phyloP scores from a whole-genome alignment of 2,797 vertebrate genomes.

The Euthynnus affinis region DNA sequence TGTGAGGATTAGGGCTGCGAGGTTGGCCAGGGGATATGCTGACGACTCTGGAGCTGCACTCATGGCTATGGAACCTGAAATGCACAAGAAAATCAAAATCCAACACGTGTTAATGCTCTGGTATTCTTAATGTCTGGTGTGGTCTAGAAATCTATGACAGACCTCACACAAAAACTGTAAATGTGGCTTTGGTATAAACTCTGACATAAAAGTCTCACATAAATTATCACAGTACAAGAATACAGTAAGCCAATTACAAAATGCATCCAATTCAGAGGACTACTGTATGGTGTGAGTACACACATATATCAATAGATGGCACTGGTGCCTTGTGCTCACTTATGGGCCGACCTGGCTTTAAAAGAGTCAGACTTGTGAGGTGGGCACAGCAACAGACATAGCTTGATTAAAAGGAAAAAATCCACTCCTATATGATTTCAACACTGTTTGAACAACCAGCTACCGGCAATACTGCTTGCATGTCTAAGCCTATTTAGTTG shows the following conservation, averaged over 20 bases:
- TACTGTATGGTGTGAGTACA: slow-evolving; percentile 26
- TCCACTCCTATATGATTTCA: slow-evolving; percentile 8
- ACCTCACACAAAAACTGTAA: background rate
- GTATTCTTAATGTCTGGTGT: background rate
- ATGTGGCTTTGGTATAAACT: background rate
- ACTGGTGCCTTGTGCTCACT: slow-evolving; percentile 48
- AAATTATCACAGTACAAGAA: background rate
- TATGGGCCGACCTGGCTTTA: background rate
- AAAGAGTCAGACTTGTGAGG: slow-evolving; percentile 5
- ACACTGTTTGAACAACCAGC: slow-evolving; percentile 18
- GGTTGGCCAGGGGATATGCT: slow-evolving; percentile 85
- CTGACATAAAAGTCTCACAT: background rate
- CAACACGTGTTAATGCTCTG: background rate
- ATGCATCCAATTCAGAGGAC: background rate
- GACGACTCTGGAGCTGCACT: slow-evolving; percentile 87
- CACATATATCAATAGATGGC: slow-evolving; percentile 67
- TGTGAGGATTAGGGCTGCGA: slow-evolving; percentile 91
- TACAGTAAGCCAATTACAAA: background rate
- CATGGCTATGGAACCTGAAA: slow-evolving; percentile 87
- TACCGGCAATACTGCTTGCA: slow-evolving; percentile 30
- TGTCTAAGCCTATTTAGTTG: slow-evolving; percentile 34
- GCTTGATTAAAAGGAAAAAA: slow-evolving; percentile 30
- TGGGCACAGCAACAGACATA: slow-evolving; percentile 8
- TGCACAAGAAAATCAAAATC: slow-evolving; percentile 43
- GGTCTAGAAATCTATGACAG: background rate